Evolutionary conservation across 2,113 vertebrate genomes (phyloP).

Genomic region (Nerophis ophidion): DNA sequence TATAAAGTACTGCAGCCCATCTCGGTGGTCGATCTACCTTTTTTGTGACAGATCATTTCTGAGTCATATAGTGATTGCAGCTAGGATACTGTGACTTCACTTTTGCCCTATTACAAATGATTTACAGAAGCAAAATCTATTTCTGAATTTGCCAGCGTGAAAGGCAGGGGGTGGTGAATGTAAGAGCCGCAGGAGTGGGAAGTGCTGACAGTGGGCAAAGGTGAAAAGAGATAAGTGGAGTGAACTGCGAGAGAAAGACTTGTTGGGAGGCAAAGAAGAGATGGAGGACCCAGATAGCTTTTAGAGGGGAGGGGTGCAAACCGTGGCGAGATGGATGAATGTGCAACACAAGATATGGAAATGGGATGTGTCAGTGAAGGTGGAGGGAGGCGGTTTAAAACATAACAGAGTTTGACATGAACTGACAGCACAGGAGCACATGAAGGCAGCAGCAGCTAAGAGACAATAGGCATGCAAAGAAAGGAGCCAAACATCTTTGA

Average conservation of each 20-base stretch:
- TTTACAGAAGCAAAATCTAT: neutral
- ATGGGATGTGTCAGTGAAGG: slow-evolving; percentile 51
- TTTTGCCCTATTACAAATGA: neutral
- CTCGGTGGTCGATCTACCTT: no score
- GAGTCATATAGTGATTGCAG: neutral
- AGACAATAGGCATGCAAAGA: slow-evolving; percentile 23
- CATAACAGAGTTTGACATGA: slow-evolving; percentile 52
- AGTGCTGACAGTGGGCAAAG: slow-evolving; percentile 54
- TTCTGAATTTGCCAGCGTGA: neutral
- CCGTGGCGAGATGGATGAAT: slow-evolving; percentile 39
- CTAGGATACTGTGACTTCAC: neutral
- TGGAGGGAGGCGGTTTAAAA: slow-evolving; percentile 40
- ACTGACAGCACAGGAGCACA: slow-evolving; percentile 45
- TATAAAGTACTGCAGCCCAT: no score
- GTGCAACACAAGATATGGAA: slow-evolving; percentile 50
- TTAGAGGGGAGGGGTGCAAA: slow-evolving; percentile 24
- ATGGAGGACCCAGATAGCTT: slow-evolving; percentile 48
- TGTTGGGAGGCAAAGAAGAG: slow-evolving; percentile 23
- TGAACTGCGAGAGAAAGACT: slow-evolving; percentile 21
- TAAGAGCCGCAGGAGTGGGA: slow-evolving; percentile 21
- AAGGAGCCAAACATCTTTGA: slow-evolving; percentile 1
- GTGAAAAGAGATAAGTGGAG: slow-evolving; percentile 56
- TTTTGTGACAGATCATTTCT: no score
- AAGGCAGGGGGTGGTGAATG: slow-evolving; percentile 21
- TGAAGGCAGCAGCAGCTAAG: slow-evolving; percentile 20